Base-by-base conservation (phyloP, 2,113 vertebrate genomes). In the Notothenia coriiceps region DNA sequence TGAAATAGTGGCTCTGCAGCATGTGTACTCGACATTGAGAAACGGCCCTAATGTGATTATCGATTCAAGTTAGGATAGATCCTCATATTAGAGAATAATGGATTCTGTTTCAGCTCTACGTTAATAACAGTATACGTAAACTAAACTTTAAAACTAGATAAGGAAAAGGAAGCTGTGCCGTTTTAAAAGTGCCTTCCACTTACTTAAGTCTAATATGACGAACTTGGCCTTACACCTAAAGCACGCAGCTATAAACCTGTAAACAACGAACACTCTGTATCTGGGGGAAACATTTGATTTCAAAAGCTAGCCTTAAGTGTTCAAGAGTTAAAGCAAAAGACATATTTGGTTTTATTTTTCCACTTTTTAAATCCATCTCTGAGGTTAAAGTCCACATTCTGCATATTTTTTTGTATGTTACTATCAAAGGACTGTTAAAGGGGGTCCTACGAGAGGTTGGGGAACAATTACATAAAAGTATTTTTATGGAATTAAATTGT, bases 401-500 rank as follows among this genome's bases (percentile, higher is more conserved):
- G 25, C 60, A 72, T 64, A 4, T 29, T 65, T 84, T 56, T 29
- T 17, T 40, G 35, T 73, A 77, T 88, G 80, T 89, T 83, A 68
- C 51, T 60, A 78, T n/a, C 18, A 17, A 64, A 15, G 56, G 54
- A 40, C 20, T 8, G 18, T 68, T 44, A 73, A 40, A 43, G 61
- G 69, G 35, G 83, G 70, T 62, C 64, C 68, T 20, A 18, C 62
- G 13, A 44, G 86, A 90, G 86, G 79, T 43, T 64, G 81, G 70
- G 77, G 44, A 82, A 81, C 5, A 47, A 33, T 72, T 62, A 83
- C 85, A 82, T 81, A 71, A 88, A 91, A 84, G 75, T 91, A 86
- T 94, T 95, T 95, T 93, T 93, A 91, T 89, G 83, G 81, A 89
- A 83, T 86, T 88, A 83, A 84, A 86, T 69, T 89, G 87, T 91